phyloP scores from a whole-genome alignment of 2,888 invertebrate genomes.

The Xylophagus ater region DNA sequence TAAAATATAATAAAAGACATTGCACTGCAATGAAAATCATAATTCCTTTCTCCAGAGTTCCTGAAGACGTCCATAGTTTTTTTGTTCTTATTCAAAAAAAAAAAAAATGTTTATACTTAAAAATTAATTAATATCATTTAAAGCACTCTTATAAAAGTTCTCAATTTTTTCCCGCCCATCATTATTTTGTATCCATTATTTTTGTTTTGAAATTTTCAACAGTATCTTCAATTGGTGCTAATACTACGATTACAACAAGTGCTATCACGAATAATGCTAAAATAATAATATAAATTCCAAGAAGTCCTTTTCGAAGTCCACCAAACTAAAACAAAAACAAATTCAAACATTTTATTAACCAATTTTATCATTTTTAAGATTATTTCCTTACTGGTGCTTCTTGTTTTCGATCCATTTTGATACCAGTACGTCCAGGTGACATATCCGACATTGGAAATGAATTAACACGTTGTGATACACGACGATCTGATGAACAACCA shows the following conservation, averaged over 20 bases:
- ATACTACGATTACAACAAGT: constrained; percentile 60
- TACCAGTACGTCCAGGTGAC: constrained; percentile 48
- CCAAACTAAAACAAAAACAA: constrained; percentile 57
- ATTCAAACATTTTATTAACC: too few species aligned
- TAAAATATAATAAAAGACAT: too few species aligned
- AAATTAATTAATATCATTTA: too few species aligned
- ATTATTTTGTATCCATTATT: constrained; percentile 12
- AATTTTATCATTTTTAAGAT: too few species aligned
- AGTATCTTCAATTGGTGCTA: constrained; percentile 61
- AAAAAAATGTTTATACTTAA: too few species aligned
- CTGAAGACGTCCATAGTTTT: too few species aligned
- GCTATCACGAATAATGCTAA: constrained; percentile 56
- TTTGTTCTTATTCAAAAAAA: too few species aligned
- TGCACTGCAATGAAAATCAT: too few species aligned
- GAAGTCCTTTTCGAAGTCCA: constrained; percentile 60
- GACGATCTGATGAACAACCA: constrained; percentile 64
- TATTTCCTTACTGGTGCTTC: constrained; percentile 71
- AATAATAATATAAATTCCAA: constrained; percentile 67
- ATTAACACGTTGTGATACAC: constrained; percentile 59
- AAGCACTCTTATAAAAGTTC: too few species aligned
- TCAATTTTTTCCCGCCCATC: not conserved
- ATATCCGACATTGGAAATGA: constrained; percentile 80
- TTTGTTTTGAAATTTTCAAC: constrained; percentile 30
- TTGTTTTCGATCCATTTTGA: constrained; percentile 56
- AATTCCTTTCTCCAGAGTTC: too few species aligned